Evolutionary conservation across 1,140 invertebrate genomes (phyloP).

Genomic region (Mercenaria mercenaria): DNA sequence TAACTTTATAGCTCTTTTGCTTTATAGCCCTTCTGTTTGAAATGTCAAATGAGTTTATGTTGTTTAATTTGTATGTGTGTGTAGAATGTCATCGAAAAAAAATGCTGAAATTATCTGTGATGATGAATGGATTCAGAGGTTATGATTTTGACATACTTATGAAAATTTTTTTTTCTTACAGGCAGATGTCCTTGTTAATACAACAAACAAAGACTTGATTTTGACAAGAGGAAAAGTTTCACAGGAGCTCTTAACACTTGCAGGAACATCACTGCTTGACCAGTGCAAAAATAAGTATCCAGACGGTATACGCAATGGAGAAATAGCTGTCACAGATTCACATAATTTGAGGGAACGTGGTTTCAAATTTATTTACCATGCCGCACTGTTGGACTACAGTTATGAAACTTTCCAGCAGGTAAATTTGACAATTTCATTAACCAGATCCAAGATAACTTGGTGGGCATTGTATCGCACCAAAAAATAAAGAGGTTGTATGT

Average conservation of each 20-base stretch:
- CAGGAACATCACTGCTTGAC: slow-evolving; percentile 8
- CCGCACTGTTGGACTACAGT: not conserved
- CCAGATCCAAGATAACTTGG: not conserved
- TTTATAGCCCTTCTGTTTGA: no score
- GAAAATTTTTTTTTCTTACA: slow-evolving; percentile 9
- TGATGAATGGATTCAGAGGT: no score
- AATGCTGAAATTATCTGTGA: no score
- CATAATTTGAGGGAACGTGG: not conserved
- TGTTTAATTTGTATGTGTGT: no score
- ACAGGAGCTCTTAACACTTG: not conserved
- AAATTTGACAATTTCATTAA: no score
- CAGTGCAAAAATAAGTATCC: slow-evolving; percentile 55
- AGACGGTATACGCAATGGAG: slow-evolving; percentile 9
- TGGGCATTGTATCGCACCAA: no score
- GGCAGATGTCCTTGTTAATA: slow-evolving; percentile 56
- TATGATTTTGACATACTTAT: no score
- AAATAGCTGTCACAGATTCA: slow-evolving; percentile 23
- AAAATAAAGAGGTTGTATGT: no score
- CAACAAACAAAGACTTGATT: not conserved
- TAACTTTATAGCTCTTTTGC: no score
- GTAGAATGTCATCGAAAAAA: no score
- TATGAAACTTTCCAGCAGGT: no score
- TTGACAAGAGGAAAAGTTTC: slow-evolving; percentile 14
- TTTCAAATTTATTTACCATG: slow-evolving; percentile 48
- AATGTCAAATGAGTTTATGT: no score